Evolutionary conservation across 23 tunicate genomes (phyloP), one percentile per base, ranked within the genome.

Genomic region (Ciona savignyi): DNA sequence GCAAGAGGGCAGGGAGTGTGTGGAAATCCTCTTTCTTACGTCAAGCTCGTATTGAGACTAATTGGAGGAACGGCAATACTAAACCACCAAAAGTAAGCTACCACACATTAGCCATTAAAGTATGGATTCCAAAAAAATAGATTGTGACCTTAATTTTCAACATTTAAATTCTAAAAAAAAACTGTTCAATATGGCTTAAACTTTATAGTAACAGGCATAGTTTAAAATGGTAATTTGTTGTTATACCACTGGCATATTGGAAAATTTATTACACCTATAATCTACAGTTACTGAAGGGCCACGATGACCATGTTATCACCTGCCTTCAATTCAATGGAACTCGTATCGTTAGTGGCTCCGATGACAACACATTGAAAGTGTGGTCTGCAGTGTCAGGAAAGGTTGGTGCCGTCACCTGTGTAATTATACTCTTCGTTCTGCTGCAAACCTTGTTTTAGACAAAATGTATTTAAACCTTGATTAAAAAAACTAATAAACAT

Each of bases 301-400:
- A 95, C 33, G 99, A 95, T 72, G 99, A 95, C 31, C 99, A 95
- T 67, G 99, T 95, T 68, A 90, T 95, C 35, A 95, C 99, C 0
- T 95, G 95, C 32, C 86, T 95, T 6, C 99, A 95, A 65, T 95
- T 95, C 51, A 84, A 83, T 68, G 99, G 99, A 23, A 62, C 89
- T 1, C 63, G 95, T 62, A 88, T 95, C 27, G 99, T 95, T 30
- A 88, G 96, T 70, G 99, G 99, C 0, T 88, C 96, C 9, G 99
- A 95, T 66, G 99, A 95, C 73, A 95, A 88, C 74, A 95, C 99
- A 29, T 66, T 95, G 26, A 95, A 95, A 78, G 99, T 95, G 4
- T 90, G 97, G 97, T 90, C 97, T 20, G 97, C 89, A 11, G 76
- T 79, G 22, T 83, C 90, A 23, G 97, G 97, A 35, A 90, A 90